A percentile compares a stretch with the other conserved stretches of the same genome.
Conservation (phyloP, 2,797 vertebrate species). For the Pantherophis alleghaniensis region DNA sequence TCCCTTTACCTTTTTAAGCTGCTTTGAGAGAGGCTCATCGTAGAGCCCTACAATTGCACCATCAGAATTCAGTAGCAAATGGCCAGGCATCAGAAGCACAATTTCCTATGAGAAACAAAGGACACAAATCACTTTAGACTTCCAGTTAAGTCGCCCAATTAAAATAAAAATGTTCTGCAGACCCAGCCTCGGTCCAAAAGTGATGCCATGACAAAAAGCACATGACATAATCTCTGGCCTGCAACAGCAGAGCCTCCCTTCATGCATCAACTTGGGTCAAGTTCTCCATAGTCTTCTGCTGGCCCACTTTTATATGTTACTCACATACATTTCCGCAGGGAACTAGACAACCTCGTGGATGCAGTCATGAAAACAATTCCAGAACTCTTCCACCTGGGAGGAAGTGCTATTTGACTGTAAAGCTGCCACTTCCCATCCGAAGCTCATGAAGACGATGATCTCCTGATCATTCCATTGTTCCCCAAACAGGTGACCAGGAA, state of each 20-base stretch:
- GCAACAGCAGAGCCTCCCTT: constrained; percentile 18
- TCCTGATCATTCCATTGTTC: constrained; percentile 32
- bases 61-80: neutral
- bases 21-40: neutral
- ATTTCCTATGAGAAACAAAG: neutral
- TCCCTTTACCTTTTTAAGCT: neutral
- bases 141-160: neutral
- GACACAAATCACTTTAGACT: neutral
- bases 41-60: neutral
- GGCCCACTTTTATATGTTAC: neutral
- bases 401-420: neutral
- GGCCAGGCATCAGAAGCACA: neutral
- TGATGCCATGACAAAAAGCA: neutral
- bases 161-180: neutral
- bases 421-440: neutral
- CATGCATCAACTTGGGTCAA: constrained; percentile 17
- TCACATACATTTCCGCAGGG: neutral
- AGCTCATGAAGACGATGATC: constrained; percentile 5
- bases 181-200: neutral
- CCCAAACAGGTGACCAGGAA: constrained; percentile 30
- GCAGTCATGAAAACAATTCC: neutral
- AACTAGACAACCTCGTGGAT: neutral
- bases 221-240: neutral
- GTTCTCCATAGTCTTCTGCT: constrained; percentile 44
- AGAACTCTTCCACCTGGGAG: neutral